A percentile compares a stretch with the other conserved stretches of the same genome.
These are phyloP conservation scores for Rhopilema esculentum DNA, from an alignment of 30 jellyfish, hydroid and myxozoan species.

Conservation along the genomic window DNA sequence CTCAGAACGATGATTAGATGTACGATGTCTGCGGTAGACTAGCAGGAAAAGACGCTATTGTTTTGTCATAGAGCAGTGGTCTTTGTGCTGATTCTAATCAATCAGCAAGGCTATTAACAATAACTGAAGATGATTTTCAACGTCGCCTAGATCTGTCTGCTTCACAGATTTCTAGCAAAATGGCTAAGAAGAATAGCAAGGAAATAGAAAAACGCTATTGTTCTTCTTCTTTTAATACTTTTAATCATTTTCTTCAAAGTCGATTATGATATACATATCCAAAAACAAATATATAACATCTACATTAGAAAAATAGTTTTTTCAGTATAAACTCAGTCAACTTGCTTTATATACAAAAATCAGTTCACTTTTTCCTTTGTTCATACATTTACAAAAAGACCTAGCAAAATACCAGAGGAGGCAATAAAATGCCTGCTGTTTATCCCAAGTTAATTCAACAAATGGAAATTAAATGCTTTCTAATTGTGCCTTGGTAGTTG, in stretches of 20 bases:
- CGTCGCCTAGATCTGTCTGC: background rate
- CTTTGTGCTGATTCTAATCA: constrained; percentile 33
- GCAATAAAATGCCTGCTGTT: too few species aligned
- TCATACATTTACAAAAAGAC: background rate
- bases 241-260: background rate
- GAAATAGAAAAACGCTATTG: too few species aligned
- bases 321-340: background rate
- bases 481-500: too few species aligned
- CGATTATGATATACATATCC: background rate
- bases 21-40: background rate
- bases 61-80: too few species aligned
- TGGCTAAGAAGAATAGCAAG: background rate
- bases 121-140: background rate
- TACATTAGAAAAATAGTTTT: background rate
- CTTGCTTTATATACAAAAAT: background rate
- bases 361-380: background rate
- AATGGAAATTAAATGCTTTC: too few species aligned
- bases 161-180: background rate
- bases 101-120: constrained; percentile 42
- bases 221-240: background rate
- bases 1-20: background rate
- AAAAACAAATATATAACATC: background rate
- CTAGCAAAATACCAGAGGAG: too few species aligned
- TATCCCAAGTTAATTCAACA: too few species aligned
- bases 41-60: background rate